These are phyloP conservation scores for Propithecus perrieri DNA, from an alignment of 2,797 vertebrate species.

Conservation along the genomic window DNA sequence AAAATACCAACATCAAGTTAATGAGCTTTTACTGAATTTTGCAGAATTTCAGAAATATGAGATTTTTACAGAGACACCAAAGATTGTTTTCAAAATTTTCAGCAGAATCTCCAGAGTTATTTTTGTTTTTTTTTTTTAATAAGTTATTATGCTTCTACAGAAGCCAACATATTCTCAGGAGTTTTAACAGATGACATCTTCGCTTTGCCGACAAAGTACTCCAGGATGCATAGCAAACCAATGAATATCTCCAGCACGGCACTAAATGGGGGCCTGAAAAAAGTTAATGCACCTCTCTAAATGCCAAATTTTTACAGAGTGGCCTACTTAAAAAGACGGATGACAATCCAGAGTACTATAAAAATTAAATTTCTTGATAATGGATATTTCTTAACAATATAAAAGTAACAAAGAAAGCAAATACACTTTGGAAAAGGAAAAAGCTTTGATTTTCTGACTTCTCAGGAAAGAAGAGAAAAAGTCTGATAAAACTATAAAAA, in stretches of 20 bases:
- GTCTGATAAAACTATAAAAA: not conserved
- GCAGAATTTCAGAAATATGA: not conserved
- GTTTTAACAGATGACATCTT: constrained; percentile 16
- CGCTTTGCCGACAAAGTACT: not conserved
- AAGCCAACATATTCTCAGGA: constrained; percentile 14
- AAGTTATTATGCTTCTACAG: not conserved
- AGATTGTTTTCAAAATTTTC: not conserved
- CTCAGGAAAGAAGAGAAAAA: not conserved
- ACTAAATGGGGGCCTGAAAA: not conserved
- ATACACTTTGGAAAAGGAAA: not conserved
- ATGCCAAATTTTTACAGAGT: constrained; percentile 44
- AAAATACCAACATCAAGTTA: constrained; percentile 35
- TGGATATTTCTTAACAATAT: constrained; percentile 3
- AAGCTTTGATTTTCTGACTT: not conserved
- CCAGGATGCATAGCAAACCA: not conserved
- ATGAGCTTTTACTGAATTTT: constrained; percentile 45
- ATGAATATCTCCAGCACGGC: not conserved
- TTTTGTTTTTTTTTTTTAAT: not conserved
- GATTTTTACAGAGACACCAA: not conserved
- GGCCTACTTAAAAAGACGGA: constrained; percentile 13
- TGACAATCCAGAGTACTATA: not conserved
- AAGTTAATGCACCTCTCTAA: not conserved
- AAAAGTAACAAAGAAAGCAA: constrained; percentile 36
- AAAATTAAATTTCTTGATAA: not conserved
- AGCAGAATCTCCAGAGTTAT: not conserved